phyloP scores from a whole-genome alignment of 2,797 vertebrate genomes.

The Microctenopoma lineatum region DNA sequence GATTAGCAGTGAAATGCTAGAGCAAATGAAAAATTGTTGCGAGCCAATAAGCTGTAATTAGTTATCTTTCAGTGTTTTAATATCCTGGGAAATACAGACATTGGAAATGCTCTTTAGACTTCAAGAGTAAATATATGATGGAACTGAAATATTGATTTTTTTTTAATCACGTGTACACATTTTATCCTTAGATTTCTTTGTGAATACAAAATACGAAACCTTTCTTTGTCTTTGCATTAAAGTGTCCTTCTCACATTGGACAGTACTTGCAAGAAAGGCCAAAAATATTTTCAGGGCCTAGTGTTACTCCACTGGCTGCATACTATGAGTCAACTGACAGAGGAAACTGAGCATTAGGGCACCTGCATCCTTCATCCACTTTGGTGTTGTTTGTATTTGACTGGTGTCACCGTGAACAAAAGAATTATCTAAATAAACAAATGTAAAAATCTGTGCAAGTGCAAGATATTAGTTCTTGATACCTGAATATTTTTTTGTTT shows the following conservation, averaged over 20 bases:
- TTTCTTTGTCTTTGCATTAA: neutral
- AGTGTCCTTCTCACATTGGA: neutral
- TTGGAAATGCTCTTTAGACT: no score
- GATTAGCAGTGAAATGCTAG: constrained; percentile 11
- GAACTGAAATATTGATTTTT: neutral
- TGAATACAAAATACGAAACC: neutral
- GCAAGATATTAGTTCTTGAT: no score
- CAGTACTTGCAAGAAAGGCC: neutral
- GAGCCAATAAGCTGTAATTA: neutral
- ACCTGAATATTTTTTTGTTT: constrained; percentile 2
- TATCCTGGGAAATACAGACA: neutral
- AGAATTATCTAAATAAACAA: no score
- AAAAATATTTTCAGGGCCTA: neutral
- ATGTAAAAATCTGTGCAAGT: no score
- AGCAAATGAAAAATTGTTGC: neutral
- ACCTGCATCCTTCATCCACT: neutral
- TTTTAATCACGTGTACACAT: neutral
- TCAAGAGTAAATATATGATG: no score
- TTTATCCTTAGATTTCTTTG: neutral
- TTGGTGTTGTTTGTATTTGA: neutral
- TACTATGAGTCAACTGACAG: neutral
- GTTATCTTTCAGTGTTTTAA: neutral
- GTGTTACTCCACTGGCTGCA: neutral
- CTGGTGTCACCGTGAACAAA: neutral
- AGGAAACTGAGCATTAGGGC: neutral